Evolutionary conservation across 2,888 invertebrate species (phyloP).

Genomic region (Sminthurides aquaticus): DNA sequence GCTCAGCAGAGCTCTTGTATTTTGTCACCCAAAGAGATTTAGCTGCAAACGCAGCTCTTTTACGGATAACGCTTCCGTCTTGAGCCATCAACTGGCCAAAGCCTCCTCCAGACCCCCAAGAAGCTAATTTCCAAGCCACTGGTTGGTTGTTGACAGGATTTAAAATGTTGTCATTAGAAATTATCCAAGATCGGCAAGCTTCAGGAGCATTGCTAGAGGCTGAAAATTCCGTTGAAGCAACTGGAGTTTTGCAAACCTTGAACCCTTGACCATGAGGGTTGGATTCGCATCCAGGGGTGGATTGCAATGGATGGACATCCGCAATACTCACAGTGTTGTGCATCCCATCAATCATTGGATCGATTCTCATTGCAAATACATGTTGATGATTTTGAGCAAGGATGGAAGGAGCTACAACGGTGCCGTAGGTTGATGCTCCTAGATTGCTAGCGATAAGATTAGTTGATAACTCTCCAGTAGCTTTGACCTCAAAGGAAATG

Average conservation of each 20-base stretch:
- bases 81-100: conserved; percentile 25
- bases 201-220: conserved; percentile 24
- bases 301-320: conserved; percentile 28
- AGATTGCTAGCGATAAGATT: conserved; percentile 9
- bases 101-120: conserved; percentile 14
- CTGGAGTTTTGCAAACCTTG: conserved; percentile 22
- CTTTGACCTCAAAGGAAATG: conserved; percentile 38
- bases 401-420: conserved; percentile 22
- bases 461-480: conserved; percentile 34
- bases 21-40: conserved; percentile 38
- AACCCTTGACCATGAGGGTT: conserved; percentile 41
- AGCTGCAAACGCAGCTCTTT: conserved; percentile 37
- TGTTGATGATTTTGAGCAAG: conserved; percentile 41
- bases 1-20: conserved; percentile 27
- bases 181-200: conserved; percentile 29
- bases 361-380: conserved; percentile 32
- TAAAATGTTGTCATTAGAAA: conserved; percentile 29
- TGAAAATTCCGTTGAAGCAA: conserved; percentile 19
- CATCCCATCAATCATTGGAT: conserved; percentile 35
- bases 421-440: conserved; percentile 9
- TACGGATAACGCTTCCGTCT: conserved; percentile 30
- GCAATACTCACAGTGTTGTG: conserved; percentile 27
- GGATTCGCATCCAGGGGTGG: conserved; percentile 19
- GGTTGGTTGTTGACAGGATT: conserved; percentile 34
- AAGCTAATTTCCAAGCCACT: conserved; percentile 36